These are phyloP conservation scores for Ips typographus DNA, from an alignment of 1,140 invertebrate species.

Conservation along the genomic window DNA sequence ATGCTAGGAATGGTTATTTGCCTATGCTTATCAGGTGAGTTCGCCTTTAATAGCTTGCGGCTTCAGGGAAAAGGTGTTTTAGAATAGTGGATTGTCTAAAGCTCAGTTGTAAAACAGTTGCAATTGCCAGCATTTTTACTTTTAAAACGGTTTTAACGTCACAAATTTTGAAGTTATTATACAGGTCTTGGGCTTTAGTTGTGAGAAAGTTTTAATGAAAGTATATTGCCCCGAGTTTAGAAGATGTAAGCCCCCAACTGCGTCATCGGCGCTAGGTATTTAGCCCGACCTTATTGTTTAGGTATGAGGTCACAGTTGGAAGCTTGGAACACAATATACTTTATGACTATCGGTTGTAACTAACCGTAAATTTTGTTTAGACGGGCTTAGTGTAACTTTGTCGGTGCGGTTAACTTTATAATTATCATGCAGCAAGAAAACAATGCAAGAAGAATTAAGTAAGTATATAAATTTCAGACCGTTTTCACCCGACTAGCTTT, in stretches of 20 bases:
- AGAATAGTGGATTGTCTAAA: no score
- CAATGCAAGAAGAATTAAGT: constrained; percentile 13
- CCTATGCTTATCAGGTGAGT: constrained; percentile 17
- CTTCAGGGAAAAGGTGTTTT: constrained; percentile 11
- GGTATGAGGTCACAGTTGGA: constrained; percentile 5
- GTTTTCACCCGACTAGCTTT: background rate
- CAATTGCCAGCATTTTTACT: no score
- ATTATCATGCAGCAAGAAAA: constrained; percentile 13
- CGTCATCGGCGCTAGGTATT: constrained; percentile 7
- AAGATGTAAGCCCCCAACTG: constrained; percentile 9
- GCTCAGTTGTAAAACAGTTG: no score
- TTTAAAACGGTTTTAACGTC: no score
- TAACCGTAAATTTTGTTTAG: constrained; percentile 13
- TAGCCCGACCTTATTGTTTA: constrained; percentile 13
- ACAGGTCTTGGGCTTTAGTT: background rate
- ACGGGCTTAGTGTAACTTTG: constrained; percentile 8
- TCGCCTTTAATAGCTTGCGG: background rate
- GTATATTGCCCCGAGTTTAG: constrained; percentile 5
- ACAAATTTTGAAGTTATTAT: no score
- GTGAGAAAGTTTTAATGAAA: constrained; percentile 7
- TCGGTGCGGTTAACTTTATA: constrained; percentile 10
- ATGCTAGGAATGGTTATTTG: constrained; percentile 17
- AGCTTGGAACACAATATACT: constrained; percentile 9
- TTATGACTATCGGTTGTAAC: constrained; percentile 11
- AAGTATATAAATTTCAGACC: constrained; percentile 5